A percentile compares a stretch with the other conserved stretches of the same genome.
phyloP scores from a whole-genome alignment of 2,113 vertebrate species.

The Macaca fascicularis region T2T-MFA8v1.1 NC_088381.1:127813001-127813500 shows the following conservation, averaged over 20 bases:
- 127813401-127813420: neutral
- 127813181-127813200: neutral
- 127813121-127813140: neutral
- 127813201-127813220: neutral
- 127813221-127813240: neutral
- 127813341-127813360: neutral
- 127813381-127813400: neutral
- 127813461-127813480: neutral
- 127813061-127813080: neutral
- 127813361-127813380: neutral
- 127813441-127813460: neutral
- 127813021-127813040: neutral
- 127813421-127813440: neutral
- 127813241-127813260: neutral
- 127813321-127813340: constrained; percentile 25
- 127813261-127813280: neutral
- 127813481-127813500: neutral
- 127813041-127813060: neutral
- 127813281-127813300: constrained; percentile 8
- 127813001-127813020: no score
- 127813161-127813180: neutral
- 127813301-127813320: neutral
- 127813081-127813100: neutral
- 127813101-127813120: neutral
- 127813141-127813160: neutral